A percentile compares a stretch with the other conserved stretches of the same genome.
phyloP scores from a whole-genome alignment of 92 coral and sea anemone species.

The Porites rus region DNA sequence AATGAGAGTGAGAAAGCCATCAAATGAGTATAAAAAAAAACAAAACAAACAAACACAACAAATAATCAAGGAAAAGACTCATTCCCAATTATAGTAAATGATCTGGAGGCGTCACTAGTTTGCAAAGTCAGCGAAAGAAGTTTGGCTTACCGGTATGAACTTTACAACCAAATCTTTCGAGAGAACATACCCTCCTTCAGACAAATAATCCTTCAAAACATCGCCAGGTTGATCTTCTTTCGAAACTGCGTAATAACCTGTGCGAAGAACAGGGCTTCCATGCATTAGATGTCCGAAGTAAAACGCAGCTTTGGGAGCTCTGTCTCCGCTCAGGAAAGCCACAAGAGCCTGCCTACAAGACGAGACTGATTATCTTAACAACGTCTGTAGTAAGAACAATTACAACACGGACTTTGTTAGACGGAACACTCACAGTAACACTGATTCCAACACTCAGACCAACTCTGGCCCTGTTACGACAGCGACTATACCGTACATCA shows the following conservation, averaged over 20 bases:
- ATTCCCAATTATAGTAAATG: conserved; percentile 19
- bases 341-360: conserved; percentile 33
- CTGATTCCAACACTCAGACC: no score
- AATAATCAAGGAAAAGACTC: conserved; percentile 40
- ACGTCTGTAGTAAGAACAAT: conserved; percentile 43
- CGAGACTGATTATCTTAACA: conserved; percentile 26
- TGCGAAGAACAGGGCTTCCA: conserved; percentile 48
- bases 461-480: no score
- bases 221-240: conserved; percentile 36
- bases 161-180: conserved; percentile 49
- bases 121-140: conserved; percentile 63
- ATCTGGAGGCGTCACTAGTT: conserved; percentile 73
- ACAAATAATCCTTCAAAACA: conserved; percentile 39
- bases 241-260: conserved; percentile 36
- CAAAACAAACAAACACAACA: conserved; percentile 19
- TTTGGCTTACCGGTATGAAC: conserved; percentile 53
- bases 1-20: conserved; percentile 47
- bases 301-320: conserved; percentile 26
- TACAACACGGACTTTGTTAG: no score
- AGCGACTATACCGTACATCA: no score
- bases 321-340: conserved; percentile 25
- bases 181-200: conserved; percentile 55
- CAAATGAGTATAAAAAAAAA: conserved; percentile 27
- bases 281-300: conserved; percentile 56
- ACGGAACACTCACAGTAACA: no score